A percentile compares a stretch with the other conserved stretches of the same genome.
Evolutionary conservation across 2,888 invertebrate genomes (phyloP).

Genomic region (Antheraea assamensis): DNA sequence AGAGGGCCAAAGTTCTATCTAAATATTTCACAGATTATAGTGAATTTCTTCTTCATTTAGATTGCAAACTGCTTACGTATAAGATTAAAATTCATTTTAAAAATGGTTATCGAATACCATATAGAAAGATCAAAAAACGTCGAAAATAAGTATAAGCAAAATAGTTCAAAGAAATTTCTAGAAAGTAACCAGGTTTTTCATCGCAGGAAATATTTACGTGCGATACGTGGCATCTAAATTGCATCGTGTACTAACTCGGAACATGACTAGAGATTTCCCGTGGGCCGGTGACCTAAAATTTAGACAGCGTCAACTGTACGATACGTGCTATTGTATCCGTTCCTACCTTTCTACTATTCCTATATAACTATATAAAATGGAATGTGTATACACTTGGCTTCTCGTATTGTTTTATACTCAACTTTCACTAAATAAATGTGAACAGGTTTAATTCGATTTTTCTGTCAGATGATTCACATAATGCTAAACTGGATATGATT

Average conservation of each 20-base stretch:
- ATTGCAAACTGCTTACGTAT: too few species aligned
- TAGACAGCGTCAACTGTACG: slow-evolving; percentile 9
- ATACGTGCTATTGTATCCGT: neutral
- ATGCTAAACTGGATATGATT: too few species aligned
- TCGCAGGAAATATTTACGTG: neutral
- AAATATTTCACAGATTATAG: too few species aligned
- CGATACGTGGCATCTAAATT: slow-evolving; percentile 5
- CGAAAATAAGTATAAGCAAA: neutral
- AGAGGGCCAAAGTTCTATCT: too few species aligned
- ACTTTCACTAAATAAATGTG: neutral
- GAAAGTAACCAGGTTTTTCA: neutral
- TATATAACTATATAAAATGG: neutral
- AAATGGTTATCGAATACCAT: neutral
- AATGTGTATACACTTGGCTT: neutral
- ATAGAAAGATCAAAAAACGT: neutral
- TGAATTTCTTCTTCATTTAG: too few species aligned
- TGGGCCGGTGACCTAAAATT: slow-evolving; percentile 17
- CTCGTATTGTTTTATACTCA: too few species aligned
- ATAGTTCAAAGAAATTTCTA: neutral
- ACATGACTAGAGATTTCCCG: slow-evolving; percentile 16
- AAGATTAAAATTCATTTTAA: too few species aligned
- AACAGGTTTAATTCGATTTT: neutral
- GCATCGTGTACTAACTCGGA: slow-evolving; percentile 9
- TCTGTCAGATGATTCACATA: too few species aligned
- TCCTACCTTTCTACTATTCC: neutral